Percentiles rank a stretch among this genome's conserved stretches.
These are phyloP conservation scores for Odocoileus hemionus DNA, from an alignment of 2,113 vertebrate genomes.

Conservation along the genomic window DNA sequence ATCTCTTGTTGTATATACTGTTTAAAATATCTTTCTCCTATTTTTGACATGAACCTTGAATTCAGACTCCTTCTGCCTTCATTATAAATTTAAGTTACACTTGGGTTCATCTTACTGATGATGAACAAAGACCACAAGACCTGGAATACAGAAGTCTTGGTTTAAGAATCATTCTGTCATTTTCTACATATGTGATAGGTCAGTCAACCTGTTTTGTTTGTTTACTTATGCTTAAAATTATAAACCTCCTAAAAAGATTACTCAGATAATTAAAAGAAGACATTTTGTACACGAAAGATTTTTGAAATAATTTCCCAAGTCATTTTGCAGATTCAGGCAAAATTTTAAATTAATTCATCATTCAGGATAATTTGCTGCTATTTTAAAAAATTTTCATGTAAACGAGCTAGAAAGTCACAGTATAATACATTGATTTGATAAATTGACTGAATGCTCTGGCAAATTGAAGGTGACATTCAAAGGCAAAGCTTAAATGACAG, in stretches of 20 bases:
- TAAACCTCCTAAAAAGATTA: background rate
- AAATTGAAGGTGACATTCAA: background rate
- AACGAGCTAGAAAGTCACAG: background rate
- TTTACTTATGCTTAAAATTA: background rate
- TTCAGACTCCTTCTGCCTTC: background rate
- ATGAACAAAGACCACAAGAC: background rate
- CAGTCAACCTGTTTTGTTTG: background rate
- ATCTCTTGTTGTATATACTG: background rate
- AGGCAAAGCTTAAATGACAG: background rate
- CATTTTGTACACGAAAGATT: background rate
- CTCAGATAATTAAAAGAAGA: background rate
- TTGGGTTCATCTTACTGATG: background rate
- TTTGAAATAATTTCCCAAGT: background rate
- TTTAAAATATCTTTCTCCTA: background rate
- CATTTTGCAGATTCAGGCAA: background rate
- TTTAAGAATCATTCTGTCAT: background rate
- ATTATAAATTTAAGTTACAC: background rate
- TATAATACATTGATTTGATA: background rate
- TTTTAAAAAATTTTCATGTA: background rate
- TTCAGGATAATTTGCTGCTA: background rate
- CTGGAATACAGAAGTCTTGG: background rate
- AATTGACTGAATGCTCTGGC: background rate
- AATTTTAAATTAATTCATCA: background rate
- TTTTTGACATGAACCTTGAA: background rate
- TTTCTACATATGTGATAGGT: background rate